A percentile compares a stretch with the other conserved stretches of the same genome.
Evolutionary conservation across 2,797 vertebrate genomes (phyloP).

Genomic region (Onychomys leucogaster): DNA sequence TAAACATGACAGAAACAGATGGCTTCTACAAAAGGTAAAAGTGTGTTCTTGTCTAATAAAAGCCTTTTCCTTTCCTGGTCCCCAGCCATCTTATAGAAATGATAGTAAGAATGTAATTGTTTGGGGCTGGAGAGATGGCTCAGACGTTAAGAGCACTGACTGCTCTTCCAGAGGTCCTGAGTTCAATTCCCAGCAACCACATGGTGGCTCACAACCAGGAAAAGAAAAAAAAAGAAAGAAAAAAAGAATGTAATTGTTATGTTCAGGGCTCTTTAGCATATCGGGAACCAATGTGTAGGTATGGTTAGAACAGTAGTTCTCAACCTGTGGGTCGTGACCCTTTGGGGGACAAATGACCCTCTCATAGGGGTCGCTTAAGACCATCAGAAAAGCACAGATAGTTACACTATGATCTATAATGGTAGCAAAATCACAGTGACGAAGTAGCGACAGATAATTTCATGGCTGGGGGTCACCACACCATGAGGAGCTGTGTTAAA

Average conservation of each 20-base stretch:
- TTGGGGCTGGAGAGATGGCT: too few species aligned
- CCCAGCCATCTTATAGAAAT: neutral
- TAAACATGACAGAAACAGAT: constrained; percentile 90
- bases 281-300: neutral
- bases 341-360: neutral
- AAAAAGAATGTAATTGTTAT: neutral
- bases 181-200: too few species aligned
- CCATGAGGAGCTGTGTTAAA: neutral
- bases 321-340: too few species aligned
- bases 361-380: neutral
- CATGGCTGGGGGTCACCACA: neutral
- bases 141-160: too few species aligned
- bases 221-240: too few species aligned
- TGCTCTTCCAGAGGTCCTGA: too few species aligned
- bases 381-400: neutral
- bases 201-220: too few species aligned
- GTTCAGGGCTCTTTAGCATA: neutral
- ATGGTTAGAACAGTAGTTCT: neutral
- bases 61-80: neutral
- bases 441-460: too few species aligned
- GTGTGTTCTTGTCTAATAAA: neutral
- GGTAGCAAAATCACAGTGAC: neutral
- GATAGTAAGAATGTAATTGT: neutral
- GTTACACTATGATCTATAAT: neutral
- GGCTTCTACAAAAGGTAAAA: constrained; percentile 88